Percentiles rank a stretch among this genome's conserved stretches.
Evolutionary conservation across 2,797 vertebrate genomes (phyloP).

Genomic region (Cirrhinus molitorella): DNA sequence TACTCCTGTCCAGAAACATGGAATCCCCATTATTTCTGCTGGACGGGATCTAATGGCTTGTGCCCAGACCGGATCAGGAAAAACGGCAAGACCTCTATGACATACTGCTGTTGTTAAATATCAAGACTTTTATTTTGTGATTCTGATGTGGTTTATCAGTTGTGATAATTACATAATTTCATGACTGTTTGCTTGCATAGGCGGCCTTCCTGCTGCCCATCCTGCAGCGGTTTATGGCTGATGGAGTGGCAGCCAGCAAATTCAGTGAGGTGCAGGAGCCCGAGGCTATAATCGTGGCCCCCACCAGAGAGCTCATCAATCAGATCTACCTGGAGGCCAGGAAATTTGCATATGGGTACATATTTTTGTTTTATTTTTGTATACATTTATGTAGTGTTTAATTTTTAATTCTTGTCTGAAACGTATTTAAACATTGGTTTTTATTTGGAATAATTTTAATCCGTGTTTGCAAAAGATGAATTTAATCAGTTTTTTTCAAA

Average conservation of each 20-base stretch:
- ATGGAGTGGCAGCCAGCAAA: conserved; percentile 83
- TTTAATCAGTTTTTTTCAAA: no score
- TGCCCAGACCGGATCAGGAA: conserved; percentile 96
- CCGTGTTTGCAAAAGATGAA: no score
- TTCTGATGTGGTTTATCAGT: background rate
- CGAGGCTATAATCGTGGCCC: conserved; percentile 89
- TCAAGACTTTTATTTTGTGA: background rate
- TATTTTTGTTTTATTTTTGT: background rate
- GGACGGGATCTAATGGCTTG: conserved; percentile 97
- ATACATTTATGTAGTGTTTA: background rate
- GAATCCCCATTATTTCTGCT: conserved; percentile 88
- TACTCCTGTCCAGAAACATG: conserved; percentile 96
- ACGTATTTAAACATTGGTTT: background rate
- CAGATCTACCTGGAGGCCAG: conserved; percentile 94
- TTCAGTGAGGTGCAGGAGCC: conserved; percentile 91
- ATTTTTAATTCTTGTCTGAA: background rate
- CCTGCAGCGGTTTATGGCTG: conserved; percentile 87
- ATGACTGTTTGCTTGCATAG: conserved; percentile 67
- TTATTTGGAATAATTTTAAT: no score
- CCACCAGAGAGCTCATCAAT: conserved; percentile 93
- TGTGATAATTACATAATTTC: background rate
- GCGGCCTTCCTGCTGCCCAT: conserved; percentile 95
- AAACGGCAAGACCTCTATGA: conserved; percentile 84
- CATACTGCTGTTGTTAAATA: background rate
- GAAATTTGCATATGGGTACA: conserved; percentile 91